Percentiles rank a stretch among this genome's conserved stretches.
phyloP scores from a whole-genome alignment of 2,113 vertebrate genomes.

The Pipa parva region DNA sequence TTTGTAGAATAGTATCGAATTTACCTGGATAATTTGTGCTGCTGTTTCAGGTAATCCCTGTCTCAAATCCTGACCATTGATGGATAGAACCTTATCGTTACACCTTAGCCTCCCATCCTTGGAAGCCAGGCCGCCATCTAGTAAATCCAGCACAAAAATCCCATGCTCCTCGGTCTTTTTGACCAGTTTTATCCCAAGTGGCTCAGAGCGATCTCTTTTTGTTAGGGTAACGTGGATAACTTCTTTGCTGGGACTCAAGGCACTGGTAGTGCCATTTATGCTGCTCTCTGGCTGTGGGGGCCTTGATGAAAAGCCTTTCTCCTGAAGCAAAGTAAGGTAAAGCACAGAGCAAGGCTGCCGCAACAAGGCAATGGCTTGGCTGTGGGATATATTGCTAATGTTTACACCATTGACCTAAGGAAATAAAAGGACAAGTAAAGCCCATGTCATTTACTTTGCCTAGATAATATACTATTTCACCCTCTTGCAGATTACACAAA shows the following conservation, averaged over 20 bases:
- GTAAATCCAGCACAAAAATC: constrained; percentile 83
- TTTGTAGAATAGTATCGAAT: no score
- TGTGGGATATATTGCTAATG: constrained; percentile 76
- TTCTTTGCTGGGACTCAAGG: constrained; percentile 48
- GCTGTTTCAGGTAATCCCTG: constrained; percentile 88
- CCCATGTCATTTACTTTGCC: no score
- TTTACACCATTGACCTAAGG: constrained; percentile 81
- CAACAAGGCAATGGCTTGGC: constrained; percentile 72
- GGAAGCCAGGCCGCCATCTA: constrained; percentile 81
- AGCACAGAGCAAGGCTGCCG: constrained; percentile 66
- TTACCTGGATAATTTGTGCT: constrained; percentile 90
- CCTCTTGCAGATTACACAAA: no score
- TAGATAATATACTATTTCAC: no score
- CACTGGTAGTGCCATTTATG: not conserved
- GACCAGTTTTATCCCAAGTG: constrained; percentile 86
- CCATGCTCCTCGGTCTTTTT: constrained; percentile 81
- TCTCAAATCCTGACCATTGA: constrained; percentile 85
- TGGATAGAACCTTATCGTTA: constrained; percentile 84
- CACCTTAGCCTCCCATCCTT: constrained; percentile 82
- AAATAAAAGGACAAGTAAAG: not conserved
- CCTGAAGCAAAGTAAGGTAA: constrained; percentile 80
- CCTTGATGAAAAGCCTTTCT: constrained; percentile 79
- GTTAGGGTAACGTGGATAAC: constrained; percentile 79
- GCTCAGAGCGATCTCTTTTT: constrained; percentile 75
- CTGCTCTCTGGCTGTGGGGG: constrained; percentile 47